A percentile compares a stretch with the other conserved stretches of the same genome.
Conservation (phyloP, 2,888 invertebrate species). For the Ormia ochracea region DNA sequence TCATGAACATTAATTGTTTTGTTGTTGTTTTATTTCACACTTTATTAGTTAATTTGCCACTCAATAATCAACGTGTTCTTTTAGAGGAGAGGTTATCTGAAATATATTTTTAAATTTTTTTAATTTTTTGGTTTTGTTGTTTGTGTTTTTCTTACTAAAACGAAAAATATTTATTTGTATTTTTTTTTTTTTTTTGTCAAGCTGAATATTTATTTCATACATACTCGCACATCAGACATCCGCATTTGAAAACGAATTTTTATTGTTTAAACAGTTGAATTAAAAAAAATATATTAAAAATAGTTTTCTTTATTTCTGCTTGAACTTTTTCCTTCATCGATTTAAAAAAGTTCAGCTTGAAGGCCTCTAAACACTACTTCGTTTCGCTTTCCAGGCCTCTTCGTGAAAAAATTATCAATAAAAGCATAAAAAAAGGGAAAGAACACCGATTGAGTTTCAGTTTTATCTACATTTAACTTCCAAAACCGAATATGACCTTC, state of each 20-base stretch:
- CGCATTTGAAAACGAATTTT: conserved; percentile 44
- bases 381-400: too few species aligned
- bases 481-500: too few species aligned
- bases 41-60: conserved; percentile 29
- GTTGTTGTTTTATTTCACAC: background rate
- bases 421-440: too few species aligned
- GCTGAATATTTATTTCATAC: conserved; percentile 9
- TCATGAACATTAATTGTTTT: conserved; percentile 17
- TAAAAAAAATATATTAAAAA: background rate
- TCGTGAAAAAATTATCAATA: too few species aligned
- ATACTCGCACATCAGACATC: conserved; percentile 23
- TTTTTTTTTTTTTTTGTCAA: conserved; percentile 34
- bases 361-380: too few species aligned
- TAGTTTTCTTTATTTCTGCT: too few species aligned
- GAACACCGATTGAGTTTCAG: too few species aligned
- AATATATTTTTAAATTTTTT: too few species aligned
- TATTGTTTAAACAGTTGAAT: conserved; percentile 18
- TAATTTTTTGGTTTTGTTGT: too few species aligned
- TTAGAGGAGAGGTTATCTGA: conserved; percentile 52
- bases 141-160: conserved; percentile 12
- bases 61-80: conserved; percentile 39
- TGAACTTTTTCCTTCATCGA: too few species aligned
- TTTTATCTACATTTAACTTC: too few species aligned
- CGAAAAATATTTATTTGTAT: conserved; percentile 22
- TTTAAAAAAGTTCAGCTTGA: too few species aligned